Conservation (phyloP, 2,113 vertebrate genomes). For the Machaerirhynchus nigripectus region DNA sequence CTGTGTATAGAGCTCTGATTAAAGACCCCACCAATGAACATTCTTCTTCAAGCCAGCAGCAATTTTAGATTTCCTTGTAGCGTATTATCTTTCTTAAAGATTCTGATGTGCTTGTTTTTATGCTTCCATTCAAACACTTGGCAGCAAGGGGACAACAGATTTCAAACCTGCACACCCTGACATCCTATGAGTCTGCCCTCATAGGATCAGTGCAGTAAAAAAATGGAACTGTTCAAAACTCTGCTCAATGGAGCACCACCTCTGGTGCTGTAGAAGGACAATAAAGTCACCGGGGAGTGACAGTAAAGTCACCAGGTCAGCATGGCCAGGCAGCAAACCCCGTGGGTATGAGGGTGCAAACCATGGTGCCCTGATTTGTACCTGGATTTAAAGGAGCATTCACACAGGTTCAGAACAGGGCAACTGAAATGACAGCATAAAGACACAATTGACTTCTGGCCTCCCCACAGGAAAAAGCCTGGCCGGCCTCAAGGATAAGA, state of each 20-base stretch:
- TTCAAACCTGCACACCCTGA: neutral
- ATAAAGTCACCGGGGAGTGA: neutral
- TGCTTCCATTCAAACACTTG: neutral
- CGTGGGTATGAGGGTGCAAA: accelerated
- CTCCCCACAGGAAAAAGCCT: neutral
- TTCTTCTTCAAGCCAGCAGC: neutral
- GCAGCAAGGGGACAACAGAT: neutral
- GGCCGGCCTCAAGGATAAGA: neutral
- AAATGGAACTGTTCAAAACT: neutral
- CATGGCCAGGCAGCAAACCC: neutral
- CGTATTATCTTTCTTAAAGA: neutral
- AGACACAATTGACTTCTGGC: neutral
- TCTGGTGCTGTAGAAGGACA: neutral
- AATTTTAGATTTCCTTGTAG: neutral
- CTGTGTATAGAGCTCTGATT: accelerated
- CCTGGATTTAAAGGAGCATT: neutral
- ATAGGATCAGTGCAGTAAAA: neutral
- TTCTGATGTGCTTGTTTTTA: neutral
- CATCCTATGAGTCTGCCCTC: neutral
- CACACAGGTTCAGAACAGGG: neutral
- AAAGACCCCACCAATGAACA: neutral
- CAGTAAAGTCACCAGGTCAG: no score
- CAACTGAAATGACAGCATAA: neutral
- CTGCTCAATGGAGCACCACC: neutral
- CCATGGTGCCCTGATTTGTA: neutral